Evolutionary conservation across 2,113 vertebrate genomes (phyloP), one percentile per base, ranked within the genome.

Genomic region (Chaetura pelagica): DNA sequence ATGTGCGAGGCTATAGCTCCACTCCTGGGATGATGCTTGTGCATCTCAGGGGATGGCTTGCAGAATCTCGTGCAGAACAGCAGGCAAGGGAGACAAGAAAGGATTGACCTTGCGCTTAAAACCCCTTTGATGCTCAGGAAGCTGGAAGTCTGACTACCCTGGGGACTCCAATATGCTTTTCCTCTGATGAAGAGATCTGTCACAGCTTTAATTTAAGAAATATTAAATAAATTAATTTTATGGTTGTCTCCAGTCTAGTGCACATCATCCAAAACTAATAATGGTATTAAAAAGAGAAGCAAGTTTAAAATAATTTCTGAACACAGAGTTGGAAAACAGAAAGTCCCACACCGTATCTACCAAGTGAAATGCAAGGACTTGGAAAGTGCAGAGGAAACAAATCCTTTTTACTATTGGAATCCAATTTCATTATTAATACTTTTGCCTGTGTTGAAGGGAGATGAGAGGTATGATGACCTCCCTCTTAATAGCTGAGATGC

Each of bases 11-110:
- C 14, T 80, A n/a, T n/a, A 29, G 13, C 17, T 64, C 27, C 3
- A 2, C 30, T 73, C 7, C 35, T 26, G 24, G 5, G 2, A 6
- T 35, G 0, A 0, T 40, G 18, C 21, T 46, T 46, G 21, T 0
- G 0, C 32, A 14, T 42, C 30, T 58, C 30, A 6, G 26, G 3
- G 5, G 6, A 32, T 34, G 17, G 26, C 24, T 30, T 79, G 32
- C 24, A 80, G 22, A 21, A 54, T 69, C 14, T 72, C 22, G 18
- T 26, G 19, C 42, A 64, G 51, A 78, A 38, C 19, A 46, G 51
- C 22, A 46, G 62, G 8, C 1, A 2, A 80, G 29, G 11, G 8
- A 84, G n/a, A 68, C 5, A 58, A 49, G 79, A 76, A 51, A 8
- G 3, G 7, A 30, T 5, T 68, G 34, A 9, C 9, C 35, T 64